Percentiles rank a stretch among this genome's conserved stretches.
These are phyloP conservation scores for Limulus polyphemus DNA, from an alignment of 2,888 invertebrate genomes.

Conservation along the genomic window DNA sequence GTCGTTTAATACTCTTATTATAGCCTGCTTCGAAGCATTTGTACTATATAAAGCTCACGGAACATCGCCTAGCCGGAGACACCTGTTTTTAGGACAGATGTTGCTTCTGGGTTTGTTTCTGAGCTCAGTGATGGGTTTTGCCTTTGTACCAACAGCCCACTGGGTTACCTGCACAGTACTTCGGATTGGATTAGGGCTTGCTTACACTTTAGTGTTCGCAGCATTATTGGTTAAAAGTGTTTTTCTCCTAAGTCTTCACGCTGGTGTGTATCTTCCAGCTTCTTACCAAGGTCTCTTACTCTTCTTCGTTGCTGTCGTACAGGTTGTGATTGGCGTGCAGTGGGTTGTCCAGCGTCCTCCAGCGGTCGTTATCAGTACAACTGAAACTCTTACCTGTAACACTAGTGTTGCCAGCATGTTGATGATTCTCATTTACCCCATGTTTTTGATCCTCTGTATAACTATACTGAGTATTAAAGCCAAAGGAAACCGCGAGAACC, in stretches of 20 bases:
- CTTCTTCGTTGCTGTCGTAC: constrained; percentile 79
- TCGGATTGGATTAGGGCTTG: constrained; percentile 61
- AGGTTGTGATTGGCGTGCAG: constrained; percentile 42
- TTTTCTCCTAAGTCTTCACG: constrained; percentile 78
- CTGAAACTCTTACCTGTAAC: constrained; percentile 40
- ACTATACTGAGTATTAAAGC: constrained; percentile 72
- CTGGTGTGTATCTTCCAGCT: constrained; percentile 80
- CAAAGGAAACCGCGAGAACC: constrained; percentile 74
- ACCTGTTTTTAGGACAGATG: constrained; percentile 66
- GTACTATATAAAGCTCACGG: constrained; percentile 62
- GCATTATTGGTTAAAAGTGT: constrained; percentile 86
- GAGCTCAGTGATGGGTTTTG: constrained; percentile 63
- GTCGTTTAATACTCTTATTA: constrained; percentile 66
- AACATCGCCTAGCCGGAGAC: constrained; percentile 66
- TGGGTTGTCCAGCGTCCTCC: constrained; percentile 38
- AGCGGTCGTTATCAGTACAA: constrained; percentile 29
- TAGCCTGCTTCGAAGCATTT: constrained; percentile 71
- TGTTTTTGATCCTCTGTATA: constrained; percentile 62
- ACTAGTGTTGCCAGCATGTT: constrained; percentile 44
- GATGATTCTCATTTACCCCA: constrained; percentile 64
- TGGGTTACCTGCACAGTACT: constrained; percentile 66
- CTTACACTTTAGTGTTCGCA: constrained; percentile 70
- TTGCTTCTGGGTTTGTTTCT: constrained; percentile 70
- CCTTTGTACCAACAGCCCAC: constrained; percentile 64
- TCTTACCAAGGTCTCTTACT: constrained; percentile 76